Conservation (phyloP, 2,888 invertebrate genomes). For the Synergus umbraculus region DNA sequence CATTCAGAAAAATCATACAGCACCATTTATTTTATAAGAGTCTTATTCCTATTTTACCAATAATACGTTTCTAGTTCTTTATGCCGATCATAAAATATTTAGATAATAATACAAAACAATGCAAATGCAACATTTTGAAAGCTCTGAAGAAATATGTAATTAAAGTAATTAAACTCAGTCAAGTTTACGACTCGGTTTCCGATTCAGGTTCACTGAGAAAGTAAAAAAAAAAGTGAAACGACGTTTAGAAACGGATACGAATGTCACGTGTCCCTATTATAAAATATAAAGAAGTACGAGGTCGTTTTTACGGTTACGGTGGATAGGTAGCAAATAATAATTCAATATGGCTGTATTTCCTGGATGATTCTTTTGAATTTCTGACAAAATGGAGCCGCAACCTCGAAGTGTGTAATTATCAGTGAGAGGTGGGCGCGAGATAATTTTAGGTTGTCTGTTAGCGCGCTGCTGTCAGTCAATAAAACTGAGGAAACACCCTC, state of each 20-base stretch:
- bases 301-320: slow-evolving; percentile 32
- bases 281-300: slow-evolving; percentile 3
- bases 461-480: slow-evolving; percentile 58
- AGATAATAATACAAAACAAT: slow-evolving; percentile 18
- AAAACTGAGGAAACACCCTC: slow-evolving; percentile 59
- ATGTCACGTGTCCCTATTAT: slow-evolving; percentile 34
- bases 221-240: neutral
- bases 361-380: slow-evolving; percentile 66
- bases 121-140: slow-evolving; percentile 17
- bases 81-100: slow-evolving; percentile 6
- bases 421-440: slow-evolving; percentile 57
- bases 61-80: neutral
- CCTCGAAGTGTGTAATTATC: slow-evolving; percentile 54
- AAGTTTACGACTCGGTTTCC: neutral
- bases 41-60: too few relatives aligned
- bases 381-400: slow-evolving; percentile 61
- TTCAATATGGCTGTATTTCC: slow-evolving; percentile 63
- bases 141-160: slow-evolving; percentile 28
- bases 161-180: slow-evolving; percentile 6
- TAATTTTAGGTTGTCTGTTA: slow-evolving; percentile 70
- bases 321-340: slow-evolving; percentile 47
- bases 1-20: too few relatives aligned
- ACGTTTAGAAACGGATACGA: slow-evolving; percentile 42
- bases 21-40: too few relatives aligned
- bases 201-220: slow-evolving; percentile 26